phyloP scores from a whole-genome alignment of 1,140 invertebrate species.

The Sweltsa coloradensis region DNA sequence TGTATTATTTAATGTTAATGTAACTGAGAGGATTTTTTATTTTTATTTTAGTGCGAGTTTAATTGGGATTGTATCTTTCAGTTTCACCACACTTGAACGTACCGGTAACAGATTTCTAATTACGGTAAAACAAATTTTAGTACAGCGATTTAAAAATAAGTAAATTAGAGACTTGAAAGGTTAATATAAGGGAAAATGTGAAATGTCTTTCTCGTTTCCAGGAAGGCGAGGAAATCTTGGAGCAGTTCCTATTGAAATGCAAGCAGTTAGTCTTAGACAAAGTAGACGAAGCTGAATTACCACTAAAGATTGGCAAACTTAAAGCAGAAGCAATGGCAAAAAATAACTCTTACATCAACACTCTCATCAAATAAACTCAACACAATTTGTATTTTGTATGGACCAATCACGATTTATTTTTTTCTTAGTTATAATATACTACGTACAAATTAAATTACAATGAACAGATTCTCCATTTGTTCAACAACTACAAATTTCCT shows the following conservation, averaged over 20 bases:
- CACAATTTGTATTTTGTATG: too few species aligned
- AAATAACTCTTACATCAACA: background rate
- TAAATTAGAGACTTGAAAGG: background rate
- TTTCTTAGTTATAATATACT: too few species aligned
- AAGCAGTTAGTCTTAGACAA: background rate
- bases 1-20: too few species aligned
- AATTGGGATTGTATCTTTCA: background rate
- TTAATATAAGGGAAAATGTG: background rate
- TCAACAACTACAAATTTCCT: too few species aligned
- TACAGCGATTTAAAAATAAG: too few species aligned
- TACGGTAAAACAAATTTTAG: too few species aligned
- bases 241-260: slow-evolving; percentile 3
- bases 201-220: background rate
- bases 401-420: too few species aligned
- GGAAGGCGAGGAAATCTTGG: slow-evolving; percentile 7
- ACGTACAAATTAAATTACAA: too few species aligned
- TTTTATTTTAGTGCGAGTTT: background rate
- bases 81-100: too few species aligned
- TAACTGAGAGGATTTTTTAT: background rate
- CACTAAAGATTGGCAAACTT: background rate
- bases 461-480: too few species aligned
- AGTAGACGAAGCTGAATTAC: background rate
- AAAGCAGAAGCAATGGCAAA: background rate
- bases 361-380: background rate
- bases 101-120: too few species aligned